Percentiles rank a stretch among this genome's conserved stretches.
phyloP scores from a whole-genome alignment of 1,140 invertebrate genomes.

The Catajapyx aquilonaris region DNA sequence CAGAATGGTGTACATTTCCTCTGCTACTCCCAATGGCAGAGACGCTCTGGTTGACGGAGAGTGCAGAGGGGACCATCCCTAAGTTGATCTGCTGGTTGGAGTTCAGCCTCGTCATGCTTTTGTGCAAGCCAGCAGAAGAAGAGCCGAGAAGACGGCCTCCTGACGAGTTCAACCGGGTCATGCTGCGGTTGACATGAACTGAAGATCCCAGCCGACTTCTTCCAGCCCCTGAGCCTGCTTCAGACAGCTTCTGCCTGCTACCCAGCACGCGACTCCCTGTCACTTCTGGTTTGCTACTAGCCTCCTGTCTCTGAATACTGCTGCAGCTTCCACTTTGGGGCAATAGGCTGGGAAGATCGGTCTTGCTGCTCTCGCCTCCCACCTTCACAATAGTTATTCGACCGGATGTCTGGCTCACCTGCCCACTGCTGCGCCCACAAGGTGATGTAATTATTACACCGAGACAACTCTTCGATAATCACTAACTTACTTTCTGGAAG shows the following conservation, averaged over 20 bases:
- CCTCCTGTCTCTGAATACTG: slow-evolving; percentile 5
- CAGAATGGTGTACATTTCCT: neutral
- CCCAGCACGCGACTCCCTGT: slow-evolving; percentile 13
- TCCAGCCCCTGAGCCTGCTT: slow-evolving; percentile 8
- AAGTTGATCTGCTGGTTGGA: slow-evolving; percentile 43
- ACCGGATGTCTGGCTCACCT: slow-evolving; percentile 42
- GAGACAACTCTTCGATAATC: too few relatives aligned
- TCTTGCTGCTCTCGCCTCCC: slow-evolving; percentile 22
- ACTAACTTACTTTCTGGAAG: slow-evolving; percentile 10
- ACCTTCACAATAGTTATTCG: slow-evolving; percentile 55
- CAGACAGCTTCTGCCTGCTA: slow-evolving; percentile 14
- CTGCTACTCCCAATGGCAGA: slow-evolving; percentile 12
- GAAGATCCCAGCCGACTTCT: slow-evolving; percentile 21
- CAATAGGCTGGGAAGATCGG: neutral
- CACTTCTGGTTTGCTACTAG: slow-evolving; percentile 8
- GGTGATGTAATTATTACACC: too few relatives aligned
- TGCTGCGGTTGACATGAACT: slow-evolving; percentile 36
- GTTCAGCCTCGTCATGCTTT: slow-evolving; percentile 57
- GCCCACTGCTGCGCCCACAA: too few relatives aligned
- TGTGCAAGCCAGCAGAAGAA: slow-evolving; percentile 50
- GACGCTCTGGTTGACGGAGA: slow-evolving; percentile 13
- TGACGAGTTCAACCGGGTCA: slow-evolving; percentile 42
- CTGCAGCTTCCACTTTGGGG: neutral
- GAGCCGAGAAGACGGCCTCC: slow-evolving; percentile 29
- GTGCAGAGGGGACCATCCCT: slow-evolving; percentile 10